Conservation (phyloP, 2,113 vertebrate genomes). For the Dipodomys ordii region DNA sequence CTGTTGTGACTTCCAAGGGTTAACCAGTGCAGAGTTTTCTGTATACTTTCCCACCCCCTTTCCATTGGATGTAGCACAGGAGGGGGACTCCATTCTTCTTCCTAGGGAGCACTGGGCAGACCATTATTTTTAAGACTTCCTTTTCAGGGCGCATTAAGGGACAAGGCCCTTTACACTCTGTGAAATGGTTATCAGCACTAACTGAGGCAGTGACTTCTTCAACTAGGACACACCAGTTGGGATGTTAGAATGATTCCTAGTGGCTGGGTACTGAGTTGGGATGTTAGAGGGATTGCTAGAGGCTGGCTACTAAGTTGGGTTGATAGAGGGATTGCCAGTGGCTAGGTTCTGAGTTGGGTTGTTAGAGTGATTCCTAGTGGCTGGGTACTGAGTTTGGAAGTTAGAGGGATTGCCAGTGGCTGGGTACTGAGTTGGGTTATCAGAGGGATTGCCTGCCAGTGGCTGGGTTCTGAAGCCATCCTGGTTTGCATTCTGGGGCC, state of each 20-base stretch:
- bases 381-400: not conserved
- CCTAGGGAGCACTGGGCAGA: not conserved
- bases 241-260: not conserved
- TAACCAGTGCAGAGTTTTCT: not conserved
- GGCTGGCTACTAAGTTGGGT: not conserved
- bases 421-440: not conserved
- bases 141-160: not conserved
- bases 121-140: not conserved
- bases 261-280: not conserved
- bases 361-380: not conserved
- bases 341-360: not conserved
- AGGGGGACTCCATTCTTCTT: not conserved
- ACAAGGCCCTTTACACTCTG: not conserved
- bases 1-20: not conserved
- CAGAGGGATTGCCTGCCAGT: not conserved
- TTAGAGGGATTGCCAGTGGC: too few species aligned
- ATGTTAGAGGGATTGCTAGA: too few species aligned
- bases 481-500: not conserved
- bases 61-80: not conserved
- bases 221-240: not conserved
- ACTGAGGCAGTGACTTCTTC: not conserved
- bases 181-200: not conserved
- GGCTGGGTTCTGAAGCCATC: not conserved
- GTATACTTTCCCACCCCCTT: too few species aligned
- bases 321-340: not conserved